phyloP scores from a whole-genome alignment of 2,797 vertebrate species.

The Catostomus latipinnis region DNA sequence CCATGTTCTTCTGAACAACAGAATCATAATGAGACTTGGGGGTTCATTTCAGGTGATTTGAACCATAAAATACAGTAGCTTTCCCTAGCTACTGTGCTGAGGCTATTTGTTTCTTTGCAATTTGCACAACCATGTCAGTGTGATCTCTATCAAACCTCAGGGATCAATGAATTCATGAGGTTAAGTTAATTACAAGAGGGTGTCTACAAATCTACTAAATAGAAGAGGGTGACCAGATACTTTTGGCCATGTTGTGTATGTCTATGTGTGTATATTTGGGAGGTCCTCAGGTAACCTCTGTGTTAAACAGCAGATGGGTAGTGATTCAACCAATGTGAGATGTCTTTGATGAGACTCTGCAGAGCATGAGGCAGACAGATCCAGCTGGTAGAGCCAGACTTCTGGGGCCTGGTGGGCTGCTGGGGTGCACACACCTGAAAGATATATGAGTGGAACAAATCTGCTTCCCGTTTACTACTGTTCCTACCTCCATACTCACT shows the following conservation, averaged over 20 bases:
- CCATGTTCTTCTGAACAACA: conserved; percentile 48
- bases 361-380: conserved; percentile 30
- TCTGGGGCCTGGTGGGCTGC: conserved; percentile 12
- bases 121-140: conserved; percentile 14
- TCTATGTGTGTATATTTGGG: background rate
- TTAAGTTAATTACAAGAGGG: background rate
- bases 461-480: conserved; percentile 30
- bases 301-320: conserved; percentile 36
- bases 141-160: conserved; percentile 21
- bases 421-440: conserved; percentile 66
- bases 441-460: conserved; percentile 62
- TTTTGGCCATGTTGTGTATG: background rate
- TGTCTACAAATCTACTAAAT: background rate
- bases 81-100: background rate
- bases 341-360: conserved; percentile 41
- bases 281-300: conserved; percentile 26
- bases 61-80: conserved; percentile 40
- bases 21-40: conserved; percentile 33
- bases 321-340: conserved; percentile 22
- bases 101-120: conserved; percentile 30
- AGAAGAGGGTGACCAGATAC: too few relatives aligned
- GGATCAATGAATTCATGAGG: background rate
- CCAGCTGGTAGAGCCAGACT: conserved; percentile 27
- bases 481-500: conserved; percentile 15
- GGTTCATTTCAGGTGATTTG: conserved; percentile 45